phyloP scores from a whole-genome alignment of 2,888 invertebrate species.

The Archips xylosteana region DNA sequence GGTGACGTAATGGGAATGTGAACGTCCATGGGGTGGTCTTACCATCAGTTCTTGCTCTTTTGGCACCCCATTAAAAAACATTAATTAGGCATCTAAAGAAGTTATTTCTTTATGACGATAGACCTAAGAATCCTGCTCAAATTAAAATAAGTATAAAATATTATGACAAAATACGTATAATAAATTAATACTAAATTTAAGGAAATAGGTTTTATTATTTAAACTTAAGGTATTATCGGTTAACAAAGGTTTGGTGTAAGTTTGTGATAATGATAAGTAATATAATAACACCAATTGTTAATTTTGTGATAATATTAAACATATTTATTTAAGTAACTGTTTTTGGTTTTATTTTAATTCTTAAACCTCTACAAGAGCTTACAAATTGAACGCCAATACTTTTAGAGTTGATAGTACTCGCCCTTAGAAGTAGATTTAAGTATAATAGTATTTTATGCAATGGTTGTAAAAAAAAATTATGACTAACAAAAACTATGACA shows the following conservation, averaged over 20 bases:
- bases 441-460: too few species aligned
- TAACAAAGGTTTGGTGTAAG: constrained; percentile 1
- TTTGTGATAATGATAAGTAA: neutral
- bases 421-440: too few species aligned
- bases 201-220: constrained; percentile 2
- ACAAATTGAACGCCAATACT: too few species aligned
- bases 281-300: neutral
- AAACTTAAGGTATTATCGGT: neutral
- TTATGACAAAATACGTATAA: neutral
- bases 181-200: neutral
- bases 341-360: neutral
- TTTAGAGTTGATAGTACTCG: too few species aligned
- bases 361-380: too few species aligned
- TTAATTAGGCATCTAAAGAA: too few species aligned
- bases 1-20: too few species aligned
- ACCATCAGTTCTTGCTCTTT: too few species aligned
- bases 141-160: neutral
- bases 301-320: constrained; percentile 29
- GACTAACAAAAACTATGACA: too few species aligned
- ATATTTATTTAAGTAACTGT: neutral
- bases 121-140: neutral
- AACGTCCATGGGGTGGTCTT: too few species aligned
- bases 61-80: too few species aligned
- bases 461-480: too few species aligned
- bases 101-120: neutral